Evolutionary conservation across 2,113 vertebrate genomes (phyloP), one percentile per base, ranked within the genome.

Genomic region (Erinaceus europaeus): DNA sequence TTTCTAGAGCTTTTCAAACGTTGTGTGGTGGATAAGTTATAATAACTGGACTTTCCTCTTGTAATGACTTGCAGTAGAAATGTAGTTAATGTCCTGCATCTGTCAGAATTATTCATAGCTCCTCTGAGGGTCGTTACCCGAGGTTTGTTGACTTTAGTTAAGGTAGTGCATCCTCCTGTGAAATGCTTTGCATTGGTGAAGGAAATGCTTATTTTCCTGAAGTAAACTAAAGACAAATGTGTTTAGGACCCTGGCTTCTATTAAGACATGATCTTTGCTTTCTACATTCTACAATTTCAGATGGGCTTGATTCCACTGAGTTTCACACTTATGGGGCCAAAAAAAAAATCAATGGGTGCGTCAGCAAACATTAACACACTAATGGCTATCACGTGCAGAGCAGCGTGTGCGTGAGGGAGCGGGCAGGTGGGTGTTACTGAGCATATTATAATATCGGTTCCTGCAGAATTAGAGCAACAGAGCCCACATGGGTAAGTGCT

Each of bases 181-280:
- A 69, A 72, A 77, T 12, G 32, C 36, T 88, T 68, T 72, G 34
- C 29, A 27, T 21, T 69, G 59, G 52, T 55, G 62, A 91, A 89
- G 46, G 53, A 65, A 90, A 93, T 46, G 20, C 6, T 62, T 44
- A 46, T 25, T 74, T 62, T 42, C 29, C 61, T 82, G 53, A 88
- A 80, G 64, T 25, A 62, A 59, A 71, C 62, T 48, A 61, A 87
- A 90, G 69, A 69, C 15, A 67, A 73, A 36, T 78, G 17, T 78
- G n/a, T 25, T 82, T 73, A 46, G 67, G 9, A 21, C 13, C 78
- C 83, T 89, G 23, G 46, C 38, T 64, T 64, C 13, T 75, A 65
- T 59, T 83, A 53, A 90, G 78, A 90, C 64, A 40, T 86, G 50
- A 83, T 90, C 40, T 88, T 85, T 73, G 62, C 64, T 34, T 67